phyloP scores from a whole-genome alignment of 2,113 vertebrate species.

The Hippocampus guttulatus region DNA sequence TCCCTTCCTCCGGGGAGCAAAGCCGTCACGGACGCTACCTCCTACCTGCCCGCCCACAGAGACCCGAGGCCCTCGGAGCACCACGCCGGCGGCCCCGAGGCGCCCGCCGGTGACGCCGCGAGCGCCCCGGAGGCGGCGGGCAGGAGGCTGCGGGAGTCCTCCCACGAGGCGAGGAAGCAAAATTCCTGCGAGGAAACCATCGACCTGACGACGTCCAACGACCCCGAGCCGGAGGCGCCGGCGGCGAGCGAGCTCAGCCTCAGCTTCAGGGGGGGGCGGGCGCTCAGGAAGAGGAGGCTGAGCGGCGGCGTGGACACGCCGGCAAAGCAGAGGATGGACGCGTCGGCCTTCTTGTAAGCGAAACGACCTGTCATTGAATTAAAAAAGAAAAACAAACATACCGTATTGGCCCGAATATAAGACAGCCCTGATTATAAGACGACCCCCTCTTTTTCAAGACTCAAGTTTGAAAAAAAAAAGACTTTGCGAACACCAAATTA shows the following conservation, averaged over 20 bases:
- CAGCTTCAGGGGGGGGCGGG: constrained; percentile 27
- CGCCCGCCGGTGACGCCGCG: not conserved
- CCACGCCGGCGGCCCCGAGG: not conserved
- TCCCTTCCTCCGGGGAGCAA: constrained; percentile 53
- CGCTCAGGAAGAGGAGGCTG: constrained; percentile 59
- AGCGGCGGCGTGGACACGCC: constrained; percentile 48
- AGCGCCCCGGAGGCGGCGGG: constrained; percentile 25
- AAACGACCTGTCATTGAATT: not conserved
- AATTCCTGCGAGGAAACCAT: constrained; percentile 38
- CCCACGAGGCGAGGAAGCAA: constrained; percentile 36
- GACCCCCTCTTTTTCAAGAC: too few relatives aligned
- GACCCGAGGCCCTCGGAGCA: constrained; percentile 26
- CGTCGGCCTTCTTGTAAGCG: constrained; percentile 39
- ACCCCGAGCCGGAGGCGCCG: constrained; percentile 13
- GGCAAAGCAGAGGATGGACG: constrained; percentile 34
- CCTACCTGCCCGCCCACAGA: constrained; percentile 33
- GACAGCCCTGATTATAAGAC: too few relatives aligned
- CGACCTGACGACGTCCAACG: constrained; percentile 44
- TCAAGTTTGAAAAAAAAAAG: too few relatives aligned
- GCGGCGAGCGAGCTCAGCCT: constrained; percentile 35
- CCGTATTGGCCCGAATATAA: too few relatives aligned
- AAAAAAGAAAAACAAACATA: not conserved
- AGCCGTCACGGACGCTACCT: constrained; percentile 15
- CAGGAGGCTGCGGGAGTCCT: not conserved
- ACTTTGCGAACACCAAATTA: too few relatives aligned